Evolutionary conservation across 2,888 invertebrate genomes (phyloP).

Genomic region (Penaeus monodon): DNA sequence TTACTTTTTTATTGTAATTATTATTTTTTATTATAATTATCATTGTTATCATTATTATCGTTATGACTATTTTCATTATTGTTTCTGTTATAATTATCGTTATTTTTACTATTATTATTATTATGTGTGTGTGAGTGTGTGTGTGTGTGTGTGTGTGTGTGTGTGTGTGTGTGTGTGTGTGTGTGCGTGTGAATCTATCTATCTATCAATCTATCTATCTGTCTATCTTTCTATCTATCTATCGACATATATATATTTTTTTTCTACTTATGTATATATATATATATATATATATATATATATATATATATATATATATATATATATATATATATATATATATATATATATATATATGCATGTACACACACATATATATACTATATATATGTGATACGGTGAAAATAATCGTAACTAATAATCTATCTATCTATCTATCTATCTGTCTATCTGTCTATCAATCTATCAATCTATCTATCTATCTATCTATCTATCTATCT

Average conservation of each 20-base stretch:
- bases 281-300: neutral
- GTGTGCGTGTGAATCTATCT: neutral
- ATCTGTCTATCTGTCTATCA: neutral
- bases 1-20: no score
- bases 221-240: no score
- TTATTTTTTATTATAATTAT: no score
- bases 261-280: no score
- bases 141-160: neutral
- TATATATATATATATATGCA: neutral
- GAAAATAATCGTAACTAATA: neutral
- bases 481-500: neutral
- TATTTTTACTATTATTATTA: no score
- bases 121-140: neutral
- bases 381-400: no score
- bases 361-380: neutral
- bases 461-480: neutral
- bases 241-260: no score
- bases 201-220: neutral
- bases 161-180: neutral
- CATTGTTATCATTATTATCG: no score
- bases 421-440: neutral
- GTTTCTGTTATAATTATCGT: no score
- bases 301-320: neutral
- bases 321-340: slow-evolving; percentile 5
- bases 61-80: no score